Conservation (phyloP, 2,888 invertebrate species). For the Nasonovia ribisnigri region DNA sequence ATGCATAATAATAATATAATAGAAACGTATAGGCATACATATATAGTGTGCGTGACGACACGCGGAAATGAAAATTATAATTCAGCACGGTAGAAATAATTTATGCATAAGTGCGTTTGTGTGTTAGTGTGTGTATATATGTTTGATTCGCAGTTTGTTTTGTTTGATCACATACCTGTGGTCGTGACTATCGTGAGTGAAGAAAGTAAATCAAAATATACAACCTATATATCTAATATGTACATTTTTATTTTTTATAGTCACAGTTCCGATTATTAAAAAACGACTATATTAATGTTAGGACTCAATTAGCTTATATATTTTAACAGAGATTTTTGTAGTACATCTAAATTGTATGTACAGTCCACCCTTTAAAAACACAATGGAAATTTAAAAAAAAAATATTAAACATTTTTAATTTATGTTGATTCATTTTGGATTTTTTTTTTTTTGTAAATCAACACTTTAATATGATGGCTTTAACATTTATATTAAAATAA, state of each 20-base stretch:
- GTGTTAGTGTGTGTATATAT: not conserved
- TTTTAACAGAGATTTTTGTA: not conserved
- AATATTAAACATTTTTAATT: not conserved
- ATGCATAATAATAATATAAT: not conserved
- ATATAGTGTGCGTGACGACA: conserved; percentile 34
- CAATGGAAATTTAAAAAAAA: not conserved
- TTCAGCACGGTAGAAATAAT: not conserved
- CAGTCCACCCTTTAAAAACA: not conserved
- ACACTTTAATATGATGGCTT: too few relatives aligned
- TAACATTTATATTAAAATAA: too few relatives aligned
- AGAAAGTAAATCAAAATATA: not conserved
- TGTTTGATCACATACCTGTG: not conserved
- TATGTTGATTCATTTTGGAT: not conserved
- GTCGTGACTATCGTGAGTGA: not conserved
- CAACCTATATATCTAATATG: not conserved
- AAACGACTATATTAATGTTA: not conserved
- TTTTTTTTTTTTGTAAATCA: too few relatives aligned
- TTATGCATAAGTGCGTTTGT: not conserved
- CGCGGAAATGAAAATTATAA: conserved; percentile 43
- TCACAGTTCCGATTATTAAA: not conserved
- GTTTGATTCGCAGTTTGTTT: conserved; percentile 16
- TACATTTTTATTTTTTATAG: too few relatives aligned
- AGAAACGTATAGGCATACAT: not conserved
- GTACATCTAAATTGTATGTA: not conserved
- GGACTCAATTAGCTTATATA: not conserved